Conservation (phyloP, 2,113 vertebrate species). For the Hepsetus odoe region DNA sequence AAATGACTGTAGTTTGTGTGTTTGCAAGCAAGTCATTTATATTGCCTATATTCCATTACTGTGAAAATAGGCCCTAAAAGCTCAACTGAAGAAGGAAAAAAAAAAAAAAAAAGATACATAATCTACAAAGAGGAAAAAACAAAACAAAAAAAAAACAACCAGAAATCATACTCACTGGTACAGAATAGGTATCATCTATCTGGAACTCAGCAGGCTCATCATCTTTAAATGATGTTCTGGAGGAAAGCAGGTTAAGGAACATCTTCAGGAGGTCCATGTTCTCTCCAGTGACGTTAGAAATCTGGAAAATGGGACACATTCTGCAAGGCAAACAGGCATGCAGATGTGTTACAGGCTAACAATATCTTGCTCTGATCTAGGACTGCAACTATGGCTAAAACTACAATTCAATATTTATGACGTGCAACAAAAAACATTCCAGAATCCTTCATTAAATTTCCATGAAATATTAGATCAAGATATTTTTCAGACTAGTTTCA, state of each 20-base stretch:
- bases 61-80: no score
- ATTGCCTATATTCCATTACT: no score
- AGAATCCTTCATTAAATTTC: no score
- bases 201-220: constrained; percentile 98
- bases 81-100: no score
- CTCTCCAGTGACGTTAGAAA: constrained; percentile 96
- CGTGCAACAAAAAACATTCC: no score
- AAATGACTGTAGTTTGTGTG: background rate
- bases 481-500: no score
- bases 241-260: constrained; percentile 97
- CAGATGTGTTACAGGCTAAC: background rate
- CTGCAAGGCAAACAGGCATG: constrained; percentile 67
- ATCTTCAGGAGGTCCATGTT: constrained; percentile 97
- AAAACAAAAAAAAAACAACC: background rate
- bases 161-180: constrained; percentile 80
- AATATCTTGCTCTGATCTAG: background rate
- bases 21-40: background rate
- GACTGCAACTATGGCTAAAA: background rate
- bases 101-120: background rate
- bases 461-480: no score
- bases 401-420: no score
- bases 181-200: constrained; percentile 98
- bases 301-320: constrained; percentile 99
- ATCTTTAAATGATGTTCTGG: constrained; percentile 92
- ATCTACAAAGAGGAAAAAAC: no score